These are phyloP conservation scores for Hyles euphorbiae DNA, from an alignment of 1,140 invertebrate genomes.

Conservation along the genomic window DNA sequence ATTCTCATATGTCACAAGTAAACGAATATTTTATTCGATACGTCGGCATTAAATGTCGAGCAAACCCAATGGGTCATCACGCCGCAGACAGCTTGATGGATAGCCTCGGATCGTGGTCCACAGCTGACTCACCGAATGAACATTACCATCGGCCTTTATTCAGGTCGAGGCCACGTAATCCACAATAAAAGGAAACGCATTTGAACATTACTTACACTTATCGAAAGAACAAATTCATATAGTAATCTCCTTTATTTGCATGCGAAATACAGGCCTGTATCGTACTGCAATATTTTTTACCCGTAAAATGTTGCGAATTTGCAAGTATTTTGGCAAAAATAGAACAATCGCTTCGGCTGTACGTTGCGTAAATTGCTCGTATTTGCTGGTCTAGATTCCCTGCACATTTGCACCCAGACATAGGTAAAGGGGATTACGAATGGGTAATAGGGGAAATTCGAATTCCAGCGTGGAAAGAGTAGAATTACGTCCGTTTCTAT, in stretches of 20 bases:
- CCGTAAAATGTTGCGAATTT: too few species aligned
- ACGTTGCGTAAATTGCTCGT: too few species aligned
- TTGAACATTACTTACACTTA: slow-evolving; percentile 1
- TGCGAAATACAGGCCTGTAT: too few species aligned
- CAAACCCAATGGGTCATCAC: slow-evolving; percentile 25
- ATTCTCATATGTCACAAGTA: background rate
- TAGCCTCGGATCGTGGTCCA: slow-evolving; percentile 8
- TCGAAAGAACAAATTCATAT: background rate
- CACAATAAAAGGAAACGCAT: slow-evolving; percentile 6
- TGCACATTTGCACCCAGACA: too few species aligned
- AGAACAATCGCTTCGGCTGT: too few species aligned
- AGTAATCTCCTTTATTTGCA: background rate
- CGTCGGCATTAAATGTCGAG: slow-evolving; percentile 5
- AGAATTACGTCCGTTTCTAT: too few species aligned
- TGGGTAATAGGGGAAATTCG: slow-evolving; percentile 1
- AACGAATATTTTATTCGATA: slow-evolving; percentile 7
- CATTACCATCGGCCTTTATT: slow-evolving; percentile 18
- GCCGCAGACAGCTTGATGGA: slow-evolving; percentile 27
- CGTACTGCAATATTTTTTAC: too few species aligned
- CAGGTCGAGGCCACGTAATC: slow-evolving; percentile 8
- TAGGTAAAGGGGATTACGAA: slow-evolving; percentile 1
- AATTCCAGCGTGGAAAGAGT: background rate
- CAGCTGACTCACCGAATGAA: slow-evolving; percentile 26
- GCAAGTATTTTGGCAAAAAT: too few species aligned
- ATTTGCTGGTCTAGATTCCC: too few species aligned